phyloP scores from a whole-genome alignment of 2,797 vertebrate species.

The Lophotriccus pileatus region DNA sequence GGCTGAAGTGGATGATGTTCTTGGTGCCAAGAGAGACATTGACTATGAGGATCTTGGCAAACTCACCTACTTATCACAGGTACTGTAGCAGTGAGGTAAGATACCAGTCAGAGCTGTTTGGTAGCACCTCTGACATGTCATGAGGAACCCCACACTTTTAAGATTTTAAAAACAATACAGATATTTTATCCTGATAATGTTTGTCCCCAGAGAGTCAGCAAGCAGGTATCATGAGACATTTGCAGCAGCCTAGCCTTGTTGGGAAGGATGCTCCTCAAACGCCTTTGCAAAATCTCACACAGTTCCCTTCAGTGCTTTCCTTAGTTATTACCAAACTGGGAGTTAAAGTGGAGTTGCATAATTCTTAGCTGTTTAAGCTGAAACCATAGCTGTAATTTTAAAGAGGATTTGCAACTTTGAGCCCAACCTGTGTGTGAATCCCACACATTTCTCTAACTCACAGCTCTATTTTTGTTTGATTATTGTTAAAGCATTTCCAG shows the following conservation, averaged over 20 bases:
- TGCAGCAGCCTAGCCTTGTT: neutral
- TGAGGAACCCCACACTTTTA: neutral
- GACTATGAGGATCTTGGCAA: conserved; percentile 86
- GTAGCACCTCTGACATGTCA: neutral
- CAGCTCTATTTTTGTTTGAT: neutral
- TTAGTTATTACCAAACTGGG: neutral
- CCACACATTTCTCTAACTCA: neutral
- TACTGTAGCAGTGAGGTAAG: conserved; percentile 34
- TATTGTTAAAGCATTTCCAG: neutral
- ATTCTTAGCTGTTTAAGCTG: neutral
- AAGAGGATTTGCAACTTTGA: neutral
- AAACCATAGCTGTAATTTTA: neutral
- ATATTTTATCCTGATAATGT: neutral
- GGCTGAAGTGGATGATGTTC: conserved; percentile 87
- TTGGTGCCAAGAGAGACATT: conserved; percentile 86
- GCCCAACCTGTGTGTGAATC: neutral
- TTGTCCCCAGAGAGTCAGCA: neutral
- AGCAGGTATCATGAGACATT: neutral
- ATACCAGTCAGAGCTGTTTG: neutral
- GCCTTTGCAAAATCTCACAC: neutral
- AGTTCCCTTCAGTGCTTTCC: neutral
- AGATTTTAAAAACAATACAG: neutral
- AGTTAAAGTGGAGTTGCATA: neutral
- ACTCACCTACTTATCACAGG: conserved; percentile 87
- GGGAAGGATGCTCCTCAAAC: neutral